These are phyloP conservation scores for Eumaeus atala DNA, from an alignment of 1,140 invertebrate species.

Conservation along the genomic window DNA sequence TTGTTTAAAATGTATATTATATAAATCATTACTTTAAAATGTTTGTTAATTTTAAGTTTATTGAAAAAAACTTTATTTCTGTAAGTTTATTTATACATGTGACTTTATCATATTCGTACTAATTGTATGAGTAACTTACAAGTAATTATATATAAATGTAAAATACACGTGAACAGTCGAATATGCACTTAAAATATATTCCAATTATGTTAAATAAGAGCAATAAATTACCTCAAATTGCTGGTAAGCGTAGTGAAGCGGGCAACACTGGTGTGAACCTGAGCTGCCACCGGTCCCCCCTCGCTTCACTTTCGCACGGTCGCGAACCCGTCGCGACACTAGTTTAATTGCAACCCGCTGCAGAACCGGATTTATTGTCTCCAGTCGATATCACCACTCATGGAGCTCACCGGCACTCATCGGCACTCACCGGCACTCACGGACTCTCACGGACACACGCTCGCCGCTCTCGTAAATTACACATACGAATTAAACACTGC, in stretches of 20 bases:
- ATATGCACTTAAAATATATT: too few relatives aligned
- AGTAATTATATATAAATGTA: too few relatives aligned
- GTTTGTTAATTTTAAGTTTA: too few relatives aligned
- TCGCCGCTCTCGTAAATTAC: background rate
- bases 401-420: conserved; percentile 30
- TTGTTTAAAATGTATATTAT: too few relatives aligned
- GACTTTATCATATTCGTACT: too few relatives aligned
- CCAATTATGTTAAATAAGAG: too few relatives aligned
- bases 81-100: too few relatives aligned
- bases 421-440: background rate
- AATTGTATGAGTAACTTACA: too few relatives aligned
- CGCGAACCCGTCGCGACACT: conserved; percentile 66
- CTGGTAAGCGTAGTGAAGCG: background rate
- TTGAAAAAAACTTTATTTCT: too few relatives aligned
- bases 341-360: conserved; percentile 67
- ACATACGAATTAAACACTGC: background rate
- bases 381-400: conserved; percentile 54
- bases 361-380: conserved; percentile 70
- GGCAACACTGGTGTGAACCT: conserved; percentile 23
- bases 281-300: conserved; percentile 21
- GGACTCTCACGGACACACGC: background rate
- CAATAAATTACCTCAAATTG: too few relatives aligned
- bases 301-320: conserved; percentile 68
- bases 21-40: too few relatives aligned
- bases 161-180: too few relatives aligned